phyloP scores from a whole-genome alignment of 2,113 vertebrate species.

The Platysteira castanea region DNA sequence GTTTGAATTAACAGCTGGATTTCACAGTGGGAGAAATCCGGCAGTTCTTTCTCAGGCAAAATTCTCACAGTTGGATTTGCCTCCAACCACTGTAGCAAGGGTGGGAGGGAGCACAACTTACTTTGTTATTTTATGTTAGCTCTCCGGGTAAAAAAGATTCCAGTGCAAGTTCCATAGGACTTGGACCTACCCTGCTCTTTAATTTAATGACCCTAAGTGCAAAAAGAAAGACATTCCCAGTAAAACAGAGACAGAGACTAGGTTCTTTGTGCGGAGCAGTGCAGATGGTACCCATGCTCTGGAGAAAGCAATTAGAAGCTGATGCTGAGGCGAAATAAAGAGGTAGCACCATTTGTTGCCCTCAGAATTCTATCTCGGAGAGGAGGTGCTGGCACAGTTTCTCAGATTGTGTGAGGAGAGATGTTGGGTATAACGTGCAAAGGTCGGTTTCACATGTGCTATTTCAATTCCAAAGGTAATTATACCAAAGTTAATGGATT shows the following conservation, averaged over 20 bases:
- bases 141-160: constrained; percentile 27
- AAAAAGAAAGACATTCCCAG: background rate
- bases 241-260: background rate
- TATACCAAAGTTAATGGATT: background rate
- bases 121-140: constrained; percentile 63
- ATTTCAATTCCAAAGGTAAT: background rate
- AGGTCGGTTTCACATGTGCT: background rate
- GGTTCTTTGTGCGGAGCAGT: background rate
- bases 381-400: background rate
- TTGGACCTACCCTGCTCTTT: constrained; percentile 33
- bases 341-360: background rate
- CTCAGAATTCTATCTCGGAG: background rate
- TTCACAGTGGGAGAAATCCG: constrained; percentile 63
- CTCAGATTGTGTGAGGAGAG: background rate
- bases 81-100: constrained; percentile 25
- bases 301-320: background rate
- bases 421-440: background rate
- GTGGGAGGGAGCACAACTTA: constrained; percentile 55
- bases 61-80: constrained; percentile 58
- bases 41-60: constrained; percentile 62
- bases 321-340: background rate
- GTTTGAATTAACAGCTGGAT: constrained; percentile 65
- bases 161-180: constrained; percentile 16
- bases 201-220: constrained; percentile 32
- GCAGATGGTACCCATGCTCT: background rate